Evolutionary conservation across 2,888 invertebrate species (phyloP).

Genomic region (Villa cingulata): DNA sequence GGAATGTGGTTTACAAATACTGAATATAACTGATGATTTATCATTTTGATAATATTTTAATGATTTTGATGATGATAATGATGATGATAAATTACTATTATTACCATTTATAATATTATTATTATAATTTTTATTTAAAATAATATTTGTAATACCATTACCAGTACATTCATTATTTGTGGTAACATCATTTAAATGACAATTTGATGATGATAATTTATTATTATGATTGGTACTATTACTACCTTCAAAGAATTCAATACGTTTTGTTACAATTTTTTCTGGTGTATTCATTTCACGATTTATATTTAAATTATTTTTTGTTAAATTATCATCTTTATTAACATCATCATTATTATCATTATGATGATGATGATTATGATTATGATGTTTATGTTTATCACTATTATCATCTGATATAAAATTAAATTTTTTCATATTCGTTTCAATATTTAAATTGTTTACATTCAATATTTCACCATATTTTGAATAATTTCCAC

Average conservation of each 20-base stretch:
- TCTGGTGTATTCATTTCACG: slow-evolving; percentile 7
- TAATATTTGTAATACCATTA: no score
- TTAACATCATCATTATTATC: neutral
- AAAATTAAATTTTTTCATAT: slow-evolving; percentile 19
- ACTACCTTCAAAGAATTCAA: slow-evolving; percentile 29
- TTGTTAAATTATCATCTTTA: neutral
- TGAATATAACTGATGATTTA: neutral
- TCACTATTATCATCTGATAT: neutral
- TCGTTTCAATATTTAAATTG: slow-evolving; percentile 25
- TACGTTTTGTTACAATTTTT: slow-evolving; percentile 28
- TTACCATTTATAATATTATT: neutral
- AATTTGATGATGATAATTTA: neutral
- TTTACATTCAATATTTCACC: neutral
- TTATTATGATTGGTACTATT: slow-evolving; percentile 5
- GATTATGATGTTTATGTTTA: no score
- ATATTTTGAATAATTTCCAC: neutral
- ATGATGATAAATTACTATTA: neutral
- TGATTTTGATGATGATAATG: no score
- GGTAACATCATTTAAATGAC: no score
- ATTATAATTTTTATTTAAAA: slow-evolving; percentile 1
- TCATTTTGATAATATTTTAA: neutral
- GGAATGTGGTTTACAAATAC: neutral
- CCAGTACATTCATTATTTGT: no score
- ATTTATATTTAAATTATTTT: slow-evolving; percentile 3
- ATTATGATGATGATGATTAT: no score